Conservation (phyloP, 2,888 invertebrate genomes). For the Apamea anceps region DNA sequence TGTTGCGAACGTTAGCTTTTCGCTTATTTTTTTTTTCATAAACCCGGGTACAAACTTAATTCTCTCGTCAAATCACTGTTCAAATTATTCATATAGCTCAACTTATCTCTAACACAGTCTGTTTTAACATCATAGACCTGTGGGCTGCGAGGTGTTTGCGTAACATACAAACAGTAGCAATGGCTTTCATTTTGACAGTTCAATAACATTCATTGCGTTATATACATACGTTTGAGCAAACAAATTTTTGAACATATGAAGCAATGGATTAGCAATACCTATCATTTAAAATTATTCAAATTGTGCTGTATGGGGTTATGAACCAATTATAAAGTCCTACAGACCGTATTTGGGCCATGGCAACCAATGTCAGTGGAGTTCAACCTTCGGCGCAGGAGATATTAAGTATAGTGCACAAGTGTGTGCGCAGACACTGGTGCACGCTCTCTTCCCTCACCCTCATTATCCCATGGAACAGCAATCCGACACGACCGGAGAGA, state of each 20-base stretch:
- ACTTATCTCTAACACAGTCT: neutral
- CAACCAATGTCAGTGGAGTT: neutral
- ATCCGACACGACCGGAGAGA: no score
- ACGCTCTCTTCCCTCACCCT: neutral
- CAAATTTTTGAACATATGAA: neutral
- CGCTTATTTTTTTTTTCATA: conserved; percentile 18
- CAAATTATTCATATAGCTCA: conserved; percentile 4
- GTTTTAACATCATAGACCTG: neutral
- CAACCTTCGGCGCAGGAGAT: no score
- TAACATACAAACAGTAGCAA: neutral
- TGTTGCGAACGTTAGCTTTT: conserved; percentile 22
- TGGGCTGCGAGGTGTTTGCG: neutral
- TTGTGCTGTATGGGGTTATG: neutral
- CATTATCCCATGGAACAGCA: neutral
- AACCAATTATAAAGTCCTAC: neutral
- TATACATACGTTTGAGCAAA: neutral
- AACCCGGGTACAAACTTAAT: neutral
- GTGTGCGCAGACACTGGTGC: neutral
- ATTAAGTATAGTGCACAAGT: neutral
- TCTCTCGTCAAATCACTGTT: conserved; percentile 1
- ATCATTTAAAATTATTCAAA: neutral
- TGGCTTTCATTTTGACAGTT: neutral
- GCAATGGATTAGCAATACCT: neutral
- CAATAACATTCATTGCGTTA: neutral
- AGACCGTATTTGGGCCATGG: neutral